Conservation (phyloP, 2,888 invertebrate genomes). For the Hyposoter dolosus region DNA sequence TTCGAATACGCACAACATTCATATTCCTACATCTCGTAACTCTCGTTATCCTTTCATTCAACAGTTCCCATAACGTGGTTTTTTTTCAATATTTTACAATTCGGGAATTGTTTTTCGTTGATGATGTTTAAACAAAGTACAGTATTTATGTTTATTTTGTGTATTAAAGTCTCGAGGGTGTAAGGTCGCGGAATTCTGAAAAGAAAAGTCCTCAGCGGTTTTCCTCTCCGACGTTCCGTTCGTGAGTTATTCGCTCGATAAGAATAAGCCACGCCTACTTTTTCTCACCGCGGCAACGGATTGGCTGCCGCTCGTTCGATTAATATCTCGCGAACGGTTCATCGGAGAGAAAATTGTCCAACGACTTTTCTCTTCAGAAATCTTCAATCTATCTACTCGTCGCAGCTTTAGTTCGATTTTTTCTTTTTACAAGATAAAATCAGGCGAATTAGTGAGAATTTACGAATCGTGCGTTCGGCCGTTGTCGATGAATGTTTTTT, state of each 20-base stretch:
- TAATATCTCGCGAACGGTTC: background rate
- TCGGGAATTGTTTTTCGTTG: constrained; percentile 31
- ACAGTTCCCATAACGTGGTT: constrained; percentile 30
- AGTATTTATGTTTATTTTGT: constrained; percentile 1
- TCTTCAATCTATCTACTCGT: background rate
- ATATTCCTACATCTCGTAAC: constrained; percentile 32
- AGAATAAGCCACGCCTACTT: background rate
- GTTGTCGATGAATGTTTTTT: constrained; percentile 6
- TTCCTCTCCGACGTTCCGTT: background rate
- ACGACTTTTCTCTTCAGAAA: background rate
- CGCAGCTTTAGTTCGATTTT: background rate
- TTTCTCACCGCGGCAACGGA: background rate
- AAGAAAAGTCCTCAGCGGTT: background rate
- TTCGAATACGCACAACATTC: constrained; percentile 47
- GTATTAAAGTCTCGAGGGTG: background rate
- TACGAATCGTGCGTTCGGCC: background rate
- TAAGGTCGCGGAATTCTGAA: background rate
- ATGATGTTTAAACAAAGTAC: constrained; percentile 23
- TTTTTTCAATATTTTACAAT: constrained; percentile 44
- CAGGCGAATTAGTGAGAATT: constrained; percentile 17
- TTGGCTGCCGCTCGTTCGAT: background rate
- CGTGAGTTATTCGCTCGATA: background rate
- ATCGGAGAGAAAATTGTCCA: background rate
- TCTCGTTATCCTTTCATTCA: constrained; percentile 8
- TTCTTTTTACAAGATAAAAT: constrained; percentile 3